Evolutionary conservation across 2,888 invertebrate species (phyloP).

Genomic region (Argyresthia goedartella): DNA sequence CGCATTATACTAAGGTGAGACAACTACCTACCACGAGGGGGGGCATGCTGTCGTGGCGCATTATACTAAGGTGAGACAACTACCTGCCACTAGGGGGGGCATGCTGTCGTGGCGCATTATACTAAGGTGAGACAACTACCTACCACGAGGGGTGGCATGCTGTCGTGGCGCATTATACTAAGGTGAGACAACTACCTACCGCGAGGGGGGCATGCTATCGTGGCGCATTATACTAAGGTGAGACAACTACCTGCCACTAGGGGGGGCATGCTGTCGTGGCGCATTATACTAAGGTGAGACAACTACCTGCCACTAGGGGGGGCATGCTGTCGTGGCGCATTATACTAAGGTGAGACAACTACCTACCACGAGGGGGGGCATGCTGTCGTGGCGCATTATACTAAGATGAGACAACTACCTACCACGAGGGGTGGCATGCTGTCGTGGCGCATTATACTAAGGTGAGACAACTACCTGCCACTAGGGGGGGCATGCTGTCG

Average conservation of each 20-base stretch:
- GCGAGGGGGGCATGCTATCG: conserved; percentile 99
- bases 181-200: conserved; percentile 87
- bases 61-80: conserved; percentile 81
- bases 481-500: conserved; percentile 98
- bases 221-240: conserved; percentile 83
- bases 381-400: conserved; percentile 91
- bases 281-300: conserved; percentile 76
- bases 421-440: conserved; percentile 98
- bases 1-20: conserved; percentile 78
- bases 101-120: conserved; percentile 92
- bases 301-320: conserved; percentile 99
- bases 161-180: conserved; percentile 88
- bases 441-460: conserved; percentile 89
- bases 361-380: conserved; percentile 99
- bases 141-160: conserved; percentile 99
- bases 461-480: conserved; percentile 90
- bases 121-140: conserved; percentile 83
- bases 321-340: conserved; percentile 94
- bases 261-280: conserved; percentile 97
- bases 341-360: conserved; percentile 81
- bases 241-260: conserved; percentile 95
- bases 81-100: conserved; percentile 98
- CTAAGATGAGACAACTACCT: conserved; percentile 85
- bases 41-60: conserved; percentile 96
- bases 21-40: conserved; percentile 98